These are phyloP conservation scores for Myotis planiceps DNA, from an alignment of 2,797 vertebrate species.

Conservation along the genomic window DNA sequence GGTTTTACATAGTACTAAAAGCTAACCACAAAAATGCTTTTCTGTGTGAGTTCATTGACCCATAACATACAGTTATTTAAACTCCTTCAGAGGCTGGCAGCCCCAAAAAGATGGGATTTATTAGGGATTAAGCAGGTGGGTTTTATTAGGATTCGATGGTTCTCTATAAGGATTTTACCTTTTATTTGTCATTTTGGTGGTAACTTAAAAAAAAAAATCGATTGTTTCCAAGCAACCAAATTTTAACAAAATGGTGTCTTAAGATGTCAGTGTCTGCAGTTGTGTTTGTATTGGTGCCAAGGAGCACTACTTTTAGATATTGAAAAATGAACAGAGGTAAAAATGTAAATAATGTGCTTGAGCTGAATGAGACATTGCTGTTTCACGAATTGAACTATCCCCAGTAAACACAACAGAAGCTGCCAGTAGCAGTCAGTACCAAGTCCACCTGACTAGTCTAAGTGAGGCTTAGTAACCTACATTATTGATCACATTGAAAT, in stretches of 20 bases:
- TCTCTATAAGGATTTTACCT: conserved; percentile 31
- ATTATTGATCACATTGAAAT: neutral
- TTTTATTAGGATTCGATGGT: conserved; percentile 34
- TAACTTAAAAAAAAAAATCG: conserved; percentile 30
- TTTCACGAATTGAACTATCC: neutral
- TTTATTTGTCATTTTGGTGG: conserved; percentile 50
- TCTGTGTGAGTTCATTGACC: conserved; percentile 61
- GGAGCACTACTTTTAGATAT: neutral
- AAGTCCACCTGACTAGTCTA: neutral
- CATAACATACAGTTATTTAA: conserved; percentile 45
- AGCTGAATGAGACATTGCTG: neutral
- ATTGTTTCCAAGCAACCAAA: conserved; percentile 22
- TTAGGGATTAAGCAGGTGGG: conserved; percentile 54
- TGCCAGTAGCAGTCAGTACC: neutral
- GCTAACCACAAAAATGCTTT: conserved; percentile 68
- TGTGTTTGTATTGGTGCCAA: neutral
- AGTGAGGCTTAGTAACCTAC: neutral
- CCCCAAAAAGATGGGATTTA: conserved; percentile 5
- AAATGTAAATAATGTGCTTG: neutral
- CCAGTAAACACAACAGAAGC: neutral
- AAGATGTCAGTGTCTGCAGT: neutral
- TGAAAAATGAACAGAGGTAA: neutral
- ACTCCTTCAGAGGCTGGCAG: conserved; percentile 27
- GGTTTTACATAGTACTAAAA: conserved; percentile 65
- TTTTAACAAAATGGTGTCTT: neutral